phyloP scores from a whole-genome alignment of 1,140 invertebrate genomes.

The Rhagoletis zephyria region DNA sequence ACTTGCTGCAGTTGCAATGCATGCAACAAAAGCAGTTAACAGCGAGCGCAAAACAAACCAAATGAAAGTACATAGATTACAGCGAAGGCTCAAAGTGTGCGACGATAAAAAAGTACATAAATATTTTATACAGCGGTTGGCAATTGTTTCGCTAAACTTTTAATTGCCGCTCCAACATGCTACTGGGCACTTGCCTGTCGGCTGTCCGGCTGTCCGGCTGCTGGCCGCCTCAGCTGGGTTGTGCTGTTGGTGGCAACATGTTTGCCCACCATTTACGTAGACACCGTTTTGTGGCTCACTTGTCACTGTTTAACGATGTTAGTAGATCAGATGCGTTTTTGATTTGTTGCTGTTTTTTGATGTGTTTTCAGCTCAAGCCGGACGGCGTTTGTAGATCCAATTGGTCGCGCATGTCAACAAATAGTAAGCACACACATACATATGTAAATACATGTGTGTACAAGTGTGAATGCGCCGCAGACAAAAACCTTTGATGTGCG shows the following conservation, averaged over 20 bases:
- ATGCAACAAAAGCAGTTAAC: background rate
- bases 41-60: background rate
- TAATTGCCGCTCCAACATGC: constrained; percentile 19
- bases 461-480: no score
- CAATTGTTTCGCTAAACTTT: background rate
- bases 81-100: background rate
- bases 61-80: background rate
- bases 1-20: background rate
- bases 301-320: constrained; percentile 37
- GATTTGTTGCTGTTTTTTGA: background rate
- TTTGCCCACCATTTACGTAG: background rate
- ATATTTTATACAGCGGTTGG: background rate
- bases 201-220: no score
- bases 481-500: background rate
- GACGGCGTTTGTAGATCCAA: no score
- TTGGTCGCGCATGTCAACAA: no score
- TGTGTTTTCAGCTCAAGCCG: background rate
- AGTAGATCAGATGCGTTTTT: constrained; percentile 28
- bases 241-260: background rate
- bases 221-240: background rate
- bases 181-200: background rate
- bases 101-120: background rate
- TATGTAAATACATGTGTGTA: no score
- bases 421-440: no score
- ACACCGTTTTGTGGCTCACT: constrained; percentile 16